A percentile compares a stretch with the other conserved stretches of the same genome.
Evolutionary conservation across 1,140 invertebrate genomes (phyloP).

Genomic region (Zaprionus nigranus): DNA sequence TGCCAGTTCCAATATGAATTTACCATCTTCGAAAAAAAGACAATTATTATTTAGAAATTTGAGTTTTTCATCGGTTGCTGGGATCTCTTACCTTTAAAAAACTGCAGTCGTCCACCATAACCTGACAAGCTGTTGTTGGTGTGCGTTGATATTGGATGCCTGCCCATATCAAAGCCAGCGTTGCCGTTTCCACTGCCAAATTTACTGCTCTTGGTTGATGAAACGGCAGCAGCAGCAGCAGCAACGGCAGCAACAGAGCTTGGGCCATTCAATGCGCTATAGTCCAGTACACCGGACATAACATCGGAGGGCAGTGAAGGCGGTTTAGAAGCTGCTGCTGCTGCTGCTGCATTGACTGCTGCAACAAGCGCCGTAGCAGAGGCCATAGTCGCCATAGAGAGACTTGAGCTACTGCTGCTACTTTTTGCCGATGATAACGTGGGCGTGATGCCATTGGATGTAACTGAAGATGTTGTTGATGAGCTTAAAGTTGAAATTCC

Average conservation of each 20-base stretch:
- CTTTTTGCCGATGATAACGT: constrained; percentile 54
- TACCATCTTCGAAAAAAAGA: constrained; percentile 88
- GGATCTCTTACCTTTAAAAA: constrained; percentile 85
- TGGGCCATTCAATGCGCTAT: constrained; percentile 65
- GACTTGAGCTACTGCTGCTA: constrained; percentile 41
- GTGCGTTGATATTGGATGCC: constrained; percentile 78
- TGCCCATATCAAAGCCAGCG: constrained; percentile 74
- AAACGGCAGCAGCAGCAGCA: constrained; percentile 7
- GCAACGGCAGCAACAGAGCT: constrained; percentile 41
- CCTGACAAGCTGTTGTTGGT: constrained; percentile 57
- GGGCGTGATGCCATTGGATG: constrained; percentile 71
- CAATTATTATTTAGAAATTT: no score
- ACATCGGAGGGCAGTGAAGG: constrained; percentile 40
- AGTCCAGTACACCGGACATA: constrained; percentile 72
- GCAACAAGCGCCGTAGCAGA: constrained; percentile 63
- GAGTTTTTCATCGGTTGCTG: no score
- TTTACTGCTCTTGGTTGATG: constrained; percentile 54
- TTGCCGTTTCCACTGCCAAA: constrained; percentile 41
- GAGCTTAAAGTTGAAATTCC: constrained; percentile 22
- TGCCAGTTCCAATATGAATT: constrained; percentile 94
- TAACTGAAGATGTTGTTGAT: constrained; percentile 31
- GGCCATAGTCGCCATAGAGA: constrained; percentile 63
- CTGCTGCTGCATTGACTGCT: constrained; percentile 29
- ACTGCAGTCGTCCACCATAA: constrained; percentile 85
- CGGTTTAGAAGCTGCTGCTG: constrained; percentile 48